Evolutionary conservation across 2,113 vertebrate genomes (phyloP), one percentile per base, ranked within the genome.

Genomic region (Halichoerus grypus): DNA sequence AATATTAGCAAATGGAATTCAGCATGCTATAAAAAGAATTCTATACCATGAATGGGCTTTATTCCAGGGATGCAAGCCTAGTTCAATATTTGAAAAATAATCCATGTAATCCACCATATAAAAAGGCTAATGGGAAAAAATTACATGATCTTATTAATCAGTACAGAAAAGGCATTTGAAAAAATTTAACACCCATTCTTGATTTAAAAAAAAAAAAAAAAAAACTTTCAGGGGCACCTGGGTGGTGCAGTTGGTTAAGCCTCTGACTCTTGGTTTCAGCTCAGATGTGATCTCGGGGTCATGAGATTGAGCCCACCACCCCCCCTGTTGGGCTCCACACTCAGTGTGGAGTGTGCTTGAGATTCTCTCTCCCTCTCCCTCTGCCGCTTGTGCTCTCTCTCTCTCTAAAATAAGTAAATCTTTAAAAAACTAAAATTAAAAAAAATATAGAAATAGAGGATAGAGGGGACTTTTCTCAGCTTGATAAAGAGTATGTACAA

Each of bases 1-100:
- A 90, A 69, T 69, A 82, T 61, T 53, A 87, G 19, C 39, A 93
- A 93, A 67, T 42, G 80, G 18, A 91, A 91, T 51, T 87, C 55
- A 90, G 63, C 24, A 74, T 90, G 36, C 84, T 51, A 81, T 39
- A 49, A 80, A 80, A 69, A 88, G 61, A 88, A 87, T 19, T 69
- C 15, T 83, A 49, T 11, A 91, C 76, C 42, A 83, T 91, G 31
- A 82, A 8, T 61, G 18, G 31, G 33, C 15, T 59, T 79, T 91
- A 67, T 33, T 63, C 33, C 28, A 74, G 28, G 42, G 19, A 51
- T 87, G 1, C 14, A 94, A 94, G 15, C 14, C n/a, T 88, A 95
- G 42, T 79, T 88, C 11, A 87, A 15, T 53, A 94, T 87, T 55
- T 86, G 7, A 82, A 87, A 87, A 90, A 59, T 19, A 83, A 83